These are phyloP conservation scores for Stenolophus ochropezus DNA, from an alignment of 2,888 invertebrate genomes.

Conservation along the genomic window DNA sequence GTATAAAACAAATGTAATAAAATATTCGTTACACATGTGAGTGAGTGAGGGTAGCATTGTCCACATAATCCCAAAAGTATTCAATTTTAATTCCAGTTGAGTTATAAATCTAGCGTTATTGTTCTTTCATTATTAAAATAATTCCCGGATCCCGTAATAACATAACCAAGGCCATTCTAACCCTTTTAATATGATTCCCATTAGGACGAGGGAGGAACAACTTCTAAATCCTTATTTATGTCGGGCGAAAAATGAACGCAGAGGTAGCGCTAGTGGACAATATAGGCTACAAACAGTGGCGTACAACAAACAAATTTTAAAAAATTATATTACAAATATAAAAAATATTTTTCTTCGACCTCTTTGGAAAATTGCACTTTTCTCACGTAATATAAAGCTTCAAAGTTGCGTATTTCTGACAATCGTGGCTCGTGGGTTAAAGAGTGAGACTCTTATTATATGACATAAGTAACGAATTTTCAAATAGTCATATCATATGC, in stretches of 20 bases:
- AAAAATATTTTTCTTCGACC: no score
- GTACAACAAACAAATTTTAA: background rate
- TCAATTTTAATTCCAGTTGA: slow-evolving; percentile 28
- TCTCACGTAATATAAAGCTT: no score
- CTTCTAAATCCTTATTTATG: slow-evolving; percentile 50
- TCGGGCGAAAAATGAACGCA: background rate
- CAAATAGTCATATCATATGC: no score
- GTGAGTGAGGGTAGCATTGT: slow-evolving; percentile 5
- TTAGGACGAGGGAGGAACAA: slow-evolving; percentile 46
- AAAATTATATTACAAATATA: background rate
- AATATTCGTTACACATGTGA: slow-evolving; percentile 11
- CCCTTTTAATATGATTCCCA: slow-evolving; percentile 49
- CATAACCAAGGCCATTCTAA: slow-evolving; percentile 48
- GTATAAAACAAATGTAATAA: slow-evolving; percentile 8
- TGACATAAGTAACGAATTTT: no score
- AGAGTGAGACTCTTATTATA: no score
- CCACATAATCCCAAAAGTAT: slow-evolving; percentile 43
- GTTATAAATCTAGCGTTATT: slow-evolving; percentile 44
- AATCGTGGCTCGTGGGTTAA: no score
- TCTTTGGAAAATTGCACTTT: no score
- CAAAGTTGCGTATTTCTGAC: no score
- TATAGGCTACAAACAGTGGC: background rate
- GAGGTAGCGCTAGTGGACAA: background rate
- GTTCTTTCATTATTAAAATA: slow-evolving; percentile 50
- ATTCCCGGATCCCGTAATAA: slow-evolving; percentile 43